Base-by-base conservation (phyloP, 2,113 vertebrate genomes). In the Amphiprion ocellaris region DNA sequence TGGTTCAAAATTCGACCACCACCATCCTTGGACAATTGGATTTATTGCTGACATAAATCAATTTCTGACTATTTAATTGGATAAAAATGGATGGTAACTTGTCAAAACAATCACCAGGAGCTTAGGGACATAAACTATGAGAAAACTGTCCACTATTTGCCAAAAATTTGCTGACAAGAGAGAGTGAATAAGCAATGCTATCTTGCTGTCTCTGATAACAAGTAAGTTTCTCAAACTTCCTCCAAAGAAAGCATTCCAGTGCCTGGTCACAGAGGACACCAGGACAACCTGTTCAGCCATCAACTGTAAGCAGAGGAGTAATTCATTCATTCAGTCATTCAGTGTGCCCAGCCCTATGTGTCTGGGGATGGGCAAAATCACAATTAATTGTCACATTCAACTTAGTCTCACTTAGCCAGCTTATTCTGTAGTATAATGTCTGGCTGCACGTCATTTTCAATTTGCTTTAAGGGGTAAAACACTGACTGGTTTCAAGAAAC, bases 61-160 rank as follows among this genome's bases (percentile, higher is more conserved):
- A 4, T 24, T 55, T 66, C n/a, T 76, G 26, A 21, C 4, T 26
- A 9, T 53, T 58, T 55, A 49, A 47, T 2, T 53, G 3, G 8
- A 69, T 69, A 65, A 55, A 62, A 72, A 54, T 19, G 28, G 8
- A 55, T 24, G 4, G 17, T 55, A 56, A 58, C 19, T 54, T 59
- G 5, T 73, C 23, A 41, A 58, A 71, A 78, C 15, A 60, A 72
- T 16, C 54, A 58, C 2, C 7, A 4, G 5, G 14, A 69, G n/a
- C 67, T 44, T 19, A 37, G 46, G 14, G 16, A 67, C 59, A 50
- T 21, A 3, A 44, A 52, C 28, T 11, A 21, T 3, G 9, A 41
- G 21, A 68, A 30, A 58, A 37, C 3, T 3, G 9, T 55, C 12
- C 1, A 47, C 21, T 8, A n/a, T 52, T 70, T 55, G 49, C 11